Evolutionary conservation across 1,140 invertebrate genomes (phyloP).

Genomic region (Anoplophora glabripennis): DNA sequence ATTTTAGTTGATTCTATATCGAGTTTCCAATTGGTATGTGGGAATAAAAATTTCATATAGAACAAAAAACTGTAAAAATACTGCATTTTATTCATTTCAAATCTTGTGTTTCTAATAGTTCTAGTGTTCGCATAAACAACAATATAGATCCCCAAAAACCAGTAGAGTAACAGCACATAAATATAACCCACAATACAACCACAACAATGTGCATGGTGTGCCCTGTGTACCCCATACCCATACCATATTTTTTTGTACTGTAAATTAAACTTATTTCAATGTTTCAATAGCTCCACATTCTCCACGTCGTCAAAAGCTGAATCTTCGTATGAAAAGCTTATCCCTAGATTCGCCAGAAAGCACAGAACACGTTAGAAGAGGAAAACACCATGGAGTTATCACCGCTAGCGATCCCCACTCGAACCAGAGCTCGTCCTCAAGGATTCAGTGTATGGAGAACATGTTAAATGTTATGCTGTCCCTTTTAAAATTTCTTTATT

Average conservation of each 20-base stretch:
- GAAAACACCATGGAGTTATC: constrained; percentile 59
- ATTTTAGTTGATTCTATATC: too few species aligned
- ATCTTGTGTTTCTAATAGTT: not conserved
- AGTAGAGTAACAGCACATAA: constrained; percentile 3
- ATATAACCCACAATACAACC: not conserved
- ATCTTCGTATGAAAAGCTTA: constrained; percentile 95
- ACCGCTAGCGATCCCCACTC: constrained; percentile 59
- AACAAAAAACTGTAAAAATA: too few species aligned
- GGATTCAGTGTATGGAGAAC: constrained; percentile 50
- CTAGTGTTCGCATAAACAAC: constrained; percentile 18
- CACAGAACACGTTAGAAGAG: constrained; percentile 76
- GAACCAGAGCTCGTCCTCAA: constrained; percentile 52
- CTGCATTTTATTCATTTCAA: too few species aligned
- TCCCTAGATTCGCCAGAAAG: constrained; percentile 94
- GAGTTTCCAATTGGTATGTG: too few species aligned
- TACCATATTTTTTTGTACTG: constrained; percentile 5
- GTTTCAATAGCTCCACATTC: constrained; percentile 80
- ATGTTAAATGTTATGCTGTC: too few species aligned
- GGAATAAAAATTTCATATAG: too few species aligned
- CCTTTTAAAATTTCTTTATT: not conserved
- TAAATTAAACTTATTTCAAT: constrained; percentile 6
- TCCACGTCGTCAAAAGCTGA: constrained; percentile 90
- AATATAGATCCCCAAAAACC: not conserved
- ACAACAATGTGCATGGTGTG: constrained; percentile 13
- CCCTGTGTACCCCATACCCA: constrained; percentile 7